phyloP scores from a whole-genome alignment of 2,888 invertebrate genomes.

The Aphrophora alni region DNA sequence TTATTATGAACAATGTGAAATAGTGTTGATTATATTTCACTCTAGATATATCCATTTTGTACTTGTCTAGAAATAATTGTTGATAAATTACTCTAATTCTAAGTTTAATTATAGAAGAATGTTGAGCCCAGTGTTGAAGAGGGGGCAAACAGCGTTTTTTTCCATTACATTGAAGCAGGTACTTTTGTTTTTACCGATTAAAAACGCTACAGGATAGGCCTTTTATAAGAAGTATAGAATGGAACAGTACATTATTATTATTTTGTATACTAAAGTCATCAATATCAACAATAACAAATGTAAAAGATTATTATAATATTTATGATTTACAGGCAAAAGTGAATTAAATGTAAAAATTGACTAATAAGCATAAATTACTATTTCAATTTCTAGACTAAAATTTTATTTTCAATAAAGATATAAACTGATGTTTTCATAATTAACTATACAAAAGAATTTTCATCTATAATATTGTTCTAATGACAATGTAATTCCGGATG shows the following conservation, averaged over 20 bases:
- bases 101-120: neutral
- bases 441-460: no score
- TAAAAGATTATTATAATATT: neutral
- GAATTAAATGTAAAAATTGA: neutral
- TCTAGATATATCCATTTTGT: neutral
- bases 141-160: neutral
- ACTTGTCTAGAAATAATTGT: neutral
- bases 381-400: neutral
- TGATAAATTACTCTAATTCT: slow-evolving; percentile 1
- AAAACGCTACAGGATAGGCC: slow-evolving; percentile 9
- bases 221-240: neutral
- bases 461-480: no score
- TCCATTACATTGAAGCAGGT: neutral
- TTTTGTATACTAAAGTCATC: slow-evolving; percentile 1
- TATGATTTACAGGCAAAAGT: neutral
- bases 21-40: neutral
- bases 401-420: no score
- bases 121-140: slow-evolving; percentile 4
- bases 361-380: neutral
- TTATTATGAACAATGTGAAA: neutral
- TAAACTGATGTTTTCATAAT: no score
- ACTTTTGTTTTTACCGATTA: neutral
- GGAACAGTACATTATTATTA: neutral
- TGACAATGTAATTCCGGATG: no score
- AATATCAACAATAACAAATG: neutral